These are phyloP conservation scores for Lophotis ruficrista DNA, from an alignment of 2,113 vertebrate genomes.

Conservation along the genomic window DNA sequence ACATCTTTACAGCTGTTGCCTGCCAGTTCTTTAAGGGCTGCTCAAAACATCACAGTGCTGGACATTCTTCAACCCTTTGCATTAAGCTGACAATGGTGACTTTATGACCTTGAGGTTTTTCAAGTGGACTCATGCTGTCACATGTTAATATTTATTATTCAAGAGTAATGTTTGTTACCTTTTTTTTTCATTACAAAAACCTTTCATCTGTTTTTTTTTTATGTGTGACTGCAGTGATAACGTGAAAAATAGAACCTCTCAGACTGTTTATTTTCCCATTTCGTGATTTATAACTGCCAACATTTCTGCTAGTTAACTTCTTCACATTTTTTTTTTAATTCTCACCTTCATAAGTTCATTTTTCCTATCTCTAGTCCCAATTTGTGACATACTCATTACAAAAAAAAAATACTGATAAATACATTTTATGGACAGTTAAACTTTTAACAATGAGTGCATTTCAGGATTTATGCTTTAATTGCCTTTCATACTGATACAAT, in stretches of 20 bases:
- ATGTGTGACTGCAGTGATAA: background rate
- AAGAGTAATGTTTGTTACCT: background rate
- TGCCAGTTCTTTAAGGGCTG: background rate
- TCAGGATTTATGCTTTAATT: background rate
- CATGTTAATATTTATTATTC: background rate
- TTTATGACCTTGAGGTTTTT: background rate
- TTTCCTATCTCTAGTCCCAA: background rate
- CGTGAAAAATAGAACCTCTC: background rate
- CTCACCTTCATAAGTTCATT: slow-evolving; percentile 13
- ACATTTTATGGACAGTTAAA: background rate
- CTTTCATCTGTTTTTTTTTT: background rate
- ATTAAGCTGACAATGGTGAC: background rate
- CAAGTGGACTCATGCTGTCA: background rate
- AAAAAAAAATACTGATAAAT: background rate
- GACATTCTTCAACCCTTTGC: background rate
- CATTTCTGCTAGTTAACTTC: background rate
- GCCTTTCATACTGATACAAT: background rate
- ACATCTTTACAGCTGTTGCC: background rate
- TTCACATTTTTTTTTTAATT: background rate
- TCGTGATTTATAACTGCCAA: background rate
- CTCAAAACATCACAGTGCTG: background rate
- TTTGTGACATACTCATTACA: background rate
- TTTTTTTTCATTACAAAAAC: background rate
- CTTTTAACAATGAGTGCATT: background rate
- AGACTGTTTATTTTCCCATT: background rate